Conservation (phyloP, 2,797 vertebrate species). For the Potorous gilbertii region DNA sequence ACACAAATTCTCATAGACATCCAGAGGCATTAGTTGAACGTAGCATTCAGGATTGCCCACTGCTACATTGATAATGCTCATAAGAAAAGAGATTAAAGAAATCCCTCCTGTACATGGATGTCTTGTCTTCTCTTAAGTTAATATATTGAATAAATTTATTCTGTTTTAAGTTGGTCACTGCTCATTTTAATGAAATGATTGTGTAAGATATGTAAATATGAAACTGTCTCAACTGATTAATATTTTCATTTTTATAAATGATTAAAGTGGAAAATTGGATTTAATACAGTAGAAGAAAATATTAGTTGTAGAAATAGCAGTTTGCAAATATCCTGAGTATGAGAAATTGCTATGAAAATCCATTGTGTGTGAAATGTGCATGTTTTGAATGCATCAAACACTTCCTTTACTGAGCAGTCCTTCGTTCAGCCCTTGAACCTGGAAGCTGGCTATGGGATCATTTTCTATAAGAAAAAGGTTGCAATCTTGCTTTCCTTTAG, state of each 20-base stretch:
- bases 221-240: not conserved
- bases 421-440: not conserved
- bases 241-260: not conserved
- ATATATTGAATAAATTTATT: not conserved
- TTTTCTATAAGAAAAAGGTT: not conserved
- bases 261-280: not conserved
- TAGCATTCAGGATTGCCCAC: not conserved
- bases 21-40: slow-evolving; percentile 35
- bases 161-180: not conserved
- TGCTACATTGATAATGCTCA: not conserved
- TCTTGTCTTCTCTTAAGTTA: not conserved
- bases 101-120: not conserved
- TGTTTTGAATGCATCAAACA: not conserved
- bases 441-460: not conserved
- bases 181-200: slow-evolving; percentile 1
- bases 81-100: slow-evolving; percentile 5
- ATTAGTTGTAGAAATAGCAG: not conserved
- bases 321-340: not conserved
- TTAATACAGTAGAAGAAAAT: not conserved
- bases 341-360: slow-evolving; percentile 2
- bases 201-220: not conserved
- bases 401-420: not conserved
- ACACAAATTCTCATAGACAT: slow-evolving; percentile 37
- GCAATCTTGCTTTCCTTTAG: not conserved
- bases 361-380: not conserved